These are phyloP conservation scores for Burhinus bistriatus DNA, from an alignment of 2,113 vertebrate genomes.

Conservation along the genomic window DNA sequence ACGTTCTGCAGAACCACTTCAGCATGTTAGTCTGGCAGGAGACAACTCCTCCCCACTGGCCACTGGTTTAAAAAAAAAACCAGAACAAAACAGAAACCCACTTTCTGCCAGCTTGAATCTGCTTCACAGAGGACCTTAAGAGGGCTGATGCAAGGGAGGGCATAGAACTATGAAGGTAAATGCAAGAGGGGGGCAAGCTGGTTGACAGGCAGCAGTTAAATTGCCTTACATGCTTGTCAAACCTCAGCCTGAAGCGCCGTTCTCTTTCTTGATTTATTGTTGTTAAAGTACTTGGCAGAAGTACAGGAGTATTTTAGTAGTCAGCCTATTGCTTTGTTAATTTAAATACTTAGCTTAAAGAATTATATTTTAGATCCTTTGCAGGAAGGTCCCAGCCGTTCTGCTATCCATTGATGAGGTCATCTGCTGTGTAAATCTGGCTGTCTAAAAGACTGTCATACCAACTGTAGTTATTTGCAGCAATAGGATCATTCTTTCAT, in stretches of 20 bases:
- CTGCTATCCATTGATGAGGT: neutral
- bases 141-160: neutral
- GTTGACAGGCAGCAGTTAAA: neutral
- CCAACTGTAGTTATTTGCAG: neutral
- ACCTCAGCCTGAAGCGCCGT: neutral
- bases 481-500: neutral
- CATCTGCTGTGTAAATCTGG: neutral
- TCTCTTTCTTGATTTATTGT: constrained; percentile 15
- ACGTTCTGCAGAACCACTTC: neutral
- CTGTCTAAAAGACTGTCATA: neutral
- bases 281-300: constrained; percentile 12
- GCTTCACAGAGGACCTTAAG: neutral
- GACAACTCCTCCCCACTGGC: neutral
- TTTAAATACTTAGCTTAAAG: constrained; percentile 6
- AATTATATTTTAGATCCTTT: neutral
- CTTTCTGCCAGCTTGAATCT: neutral
- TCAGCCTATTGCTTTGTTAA: constrained; percentile 8
- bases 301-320: neutral
- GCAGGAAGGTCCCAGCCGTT: neutral
- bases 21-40: neutral
- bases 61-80: neutral
- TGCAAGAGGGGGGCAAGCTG: neutral
- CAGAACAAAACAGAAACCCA: neutral
- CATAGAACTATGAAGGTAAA: neutral
- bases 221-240: neutral